Percentiles rank a stretch among this genome's conserved stretches.
These are phyloP conservation scores for Isotomurus palustris DNA, from an alignment of 2,888 invertebrate species.

Conservation along the genomic window DNA sequence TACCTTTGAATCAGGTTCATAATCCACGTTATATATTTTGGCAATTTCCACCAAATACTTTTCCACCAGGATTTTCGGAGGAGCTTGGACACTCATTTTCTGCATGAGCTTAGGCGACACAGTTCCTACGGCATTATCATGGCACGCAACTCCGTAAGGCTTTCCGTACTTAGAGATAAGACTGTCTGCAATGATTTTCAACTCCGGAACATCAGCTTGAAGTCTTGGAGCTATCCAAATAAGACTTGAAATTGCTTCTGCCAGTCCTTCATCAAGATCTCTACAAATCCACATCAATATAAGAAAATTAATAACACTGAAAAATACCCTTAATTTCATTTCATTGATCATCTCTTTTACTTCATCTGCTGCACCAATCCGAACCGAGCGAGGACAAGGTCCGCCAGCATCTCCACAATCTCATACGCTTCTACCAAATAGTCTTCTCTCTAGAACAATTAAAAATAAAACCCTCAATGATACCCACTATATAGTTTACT, in stretches of 20 bases:
- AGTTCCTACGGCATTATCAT: constrained; percentile 72
- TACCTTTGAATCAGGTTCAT: constrained; percentile 86
- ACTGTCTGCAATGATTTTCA: constrained; percentile 77
- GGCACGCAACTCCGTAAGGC: constrained; percentile 78
- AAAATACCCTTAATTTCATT: no score
- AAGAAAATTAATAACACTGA: constrained; percentile 4
- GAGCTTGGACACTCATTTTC: constrained; percentile 89
- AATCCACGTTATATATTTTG: constrained; percentile 87
- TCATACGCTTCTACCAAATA: constrained; percentile 99
- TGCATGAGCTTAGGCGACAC: constrained; percentile 86
- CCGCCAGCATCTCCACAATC: constrained; percentile 98
- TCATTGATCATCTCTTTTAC: constrained; percentile 54
- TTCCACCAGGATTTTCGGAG: constrained; percentile 91
- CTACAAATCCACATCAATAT: constrained; percentile 50
- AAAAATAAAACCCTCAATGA: neutral
- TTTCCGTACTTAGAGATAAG: constrained; percentile 89
- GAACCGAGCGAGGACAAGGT: constrained; percentile 89
- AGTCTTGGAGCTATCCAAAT: constrained; percentile 95
- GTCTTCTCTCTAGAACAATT: constrained; percentile 69
- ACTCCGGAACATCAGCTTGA: constrained; percentile 70
- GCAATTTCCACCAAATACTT: constrained; percentile 94
- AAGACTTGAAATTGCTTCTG: constrained; percentile 92
- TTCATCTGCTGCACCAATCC: constrained; percentile 96
- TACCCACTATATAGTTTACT: neutral
- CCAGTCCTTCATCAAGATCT: constrained; percentile 83